Evolutionary conservation across 2,888 invertebrate genomes (phyloP).

Genomic region (Melanchra persicariae): DNA sequence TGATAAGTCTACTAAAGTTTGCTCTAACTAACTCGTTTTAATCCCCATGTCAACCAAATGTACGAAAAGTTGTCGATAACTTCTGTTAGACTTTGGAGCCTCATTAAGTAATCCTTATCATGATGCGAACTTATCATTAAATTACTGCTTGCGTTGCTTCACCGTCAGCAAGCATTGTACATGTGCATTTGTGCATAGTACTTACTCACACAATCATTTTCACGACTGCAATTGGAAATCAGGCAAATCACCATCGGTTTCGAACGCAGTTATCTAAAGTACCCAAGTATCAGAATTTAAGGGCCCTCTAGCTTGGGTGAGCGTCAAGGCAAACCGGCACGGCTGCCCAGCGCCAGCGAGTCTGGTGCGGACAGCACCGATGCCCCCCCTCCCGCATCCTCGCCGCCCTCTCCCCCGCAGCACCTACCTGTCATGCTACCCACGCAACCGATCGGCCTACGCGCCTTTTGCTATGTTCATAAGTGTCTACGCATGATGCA

Average conservation of each 20-base stretch:
- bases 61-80: conserved; percentile 24
- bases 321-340: conserved; percentile 85
- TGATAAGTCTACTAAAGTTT: neutral
- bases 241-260: conserved; percentile 23
- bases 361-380: conserved; percentile 75
- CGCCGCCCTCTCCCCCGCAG: conserved; percentile 40
- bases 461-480: conserved; percentile 77
- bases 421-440: conserved; percentile 74
- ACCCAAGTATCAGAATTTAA: conserved; percentile 58
- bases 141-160: conserved; percentile 28
- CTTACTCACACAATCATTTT: conserved; percentile 15
- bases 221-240: conserved; percentile 27
- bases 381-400: conserved; percentile 23
- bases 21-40: conserved; percentile 4
- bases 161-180: conserved; percentile 16
- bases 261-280: conserved; percentile 27
- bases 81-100: conserved; percentile 18
- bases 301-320: conserved; percentile 72
- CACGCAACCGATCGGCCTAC: conserved; percentile 81
- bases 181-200: conserved; percentile 11
- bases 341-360: conserved; percentile 81
- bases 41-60: conserved; percentile 25
- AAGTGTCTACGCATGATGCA: conserved; percentile 80
- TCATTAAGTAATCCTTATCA: conserved; percentile 45
- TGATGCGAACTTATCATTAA: conserved; percentile 28